A percentile compares a stretch with the other conserved stretches of the same genome.
These are phyloP conservation scores for Phaethornis superciliosus DNA, from an alignment of 2,113 vertebrate species.

Conservation along the genomic window DNA sequence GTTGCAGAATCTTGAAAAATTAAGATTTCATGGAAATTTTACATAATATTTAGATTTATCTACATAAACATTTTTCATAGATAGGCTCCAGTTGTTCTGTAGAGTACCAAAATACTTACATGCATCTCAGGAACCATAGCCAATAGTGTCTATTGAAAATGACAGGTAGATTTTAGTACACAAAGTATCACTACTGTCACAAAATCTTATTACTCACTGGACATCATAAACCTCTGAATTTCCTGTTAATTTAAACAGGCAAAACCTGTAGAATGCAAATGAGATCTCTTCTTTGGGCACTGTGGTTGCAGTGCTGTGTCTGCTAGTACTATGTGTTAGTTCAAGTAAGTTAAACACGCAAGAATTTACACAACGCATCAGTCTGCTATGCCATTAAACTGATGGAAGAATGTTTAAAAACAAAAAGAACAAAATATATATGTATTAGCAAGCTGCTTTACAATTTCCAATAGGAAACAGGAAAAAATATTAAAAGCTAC, in stretches of 20 bases:
- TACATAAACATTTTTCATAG: background rate
- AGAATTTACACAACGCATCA: background rate
- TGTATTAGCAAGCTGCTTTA: background rate
- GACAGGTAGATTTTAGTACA: background rate
- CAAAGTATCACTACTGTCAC: background rate
- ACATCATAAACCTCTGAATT: background rate
- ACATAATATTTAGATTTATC: background rate
- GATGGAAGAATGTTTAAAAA: background rate
- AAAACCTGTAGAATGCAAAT: background rate
- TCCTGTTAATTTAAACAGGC: background rate
- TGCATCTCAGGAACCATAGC: background rate
- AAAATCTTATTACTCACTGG: background rate
- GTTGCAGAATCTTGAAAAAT: background rate
- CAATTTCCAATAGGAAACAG: background rate
- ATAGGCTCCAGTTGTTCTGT: background rate
- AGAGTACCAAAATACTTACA: background rate
- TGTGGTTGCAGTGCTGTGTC: background rate
- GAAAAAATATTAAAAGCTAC: background rate
- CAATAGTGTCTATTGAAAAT: background rate
- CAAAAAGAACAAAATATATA: background rate
- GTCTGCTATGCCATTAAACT: background rate
- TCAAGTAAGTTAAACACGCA: background rate
- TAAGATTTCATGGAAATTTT: background rate
- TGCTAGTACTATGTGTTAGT: background rate
- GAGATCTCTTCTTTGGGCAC: background rate